Percentiles rank a stretch among this genome's conserved stretches.
Evolutionary conservation across 2,113 vertebrate genomes (phyloP).

Genomic region (Indicator indicator): DNA sequence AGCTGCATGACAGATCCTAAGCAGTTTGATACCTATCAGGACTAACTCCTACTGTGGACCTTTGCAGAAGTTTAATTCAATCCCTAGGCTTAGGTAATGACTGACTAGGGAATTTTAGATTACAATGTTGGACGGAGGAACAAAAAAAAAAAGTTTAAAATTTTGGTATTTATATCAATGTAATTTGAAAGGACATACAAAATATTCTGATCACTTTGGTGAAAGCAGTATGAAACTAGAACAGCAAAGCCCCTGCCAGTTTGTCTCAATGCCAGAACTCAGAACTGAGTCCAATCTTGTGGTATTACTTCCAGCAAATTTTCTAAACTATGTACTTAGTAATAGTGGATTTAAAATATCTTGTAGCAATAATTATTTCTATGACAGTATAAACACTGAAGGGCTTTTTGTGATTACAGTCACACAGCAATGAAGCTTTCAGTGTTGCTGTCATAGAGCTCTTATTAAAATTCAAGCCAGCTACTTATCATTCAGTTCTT

Average conservation of each 20-base stretch:
- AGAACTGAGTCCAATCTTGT: background rate
- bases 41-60: background rate
- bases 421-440: constrained; percentile 19
- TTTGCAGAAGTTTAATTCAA: background rate
- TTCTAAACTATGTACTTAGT: background rate
- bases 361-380: constrained; percentile 30
- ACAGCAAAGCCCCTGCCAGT: background rate
- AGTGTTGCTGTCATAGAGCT: background rate
- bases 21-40: background rate
- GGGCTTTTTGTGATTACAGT: background rate
- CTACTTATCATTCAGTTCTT: constrained; percentile 46
- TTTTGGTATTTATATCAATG: background rate
- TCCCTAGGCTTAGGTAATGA: background rate
- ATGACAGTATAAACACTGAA: background rate
- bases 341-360: background rate
- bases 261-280: background rate
- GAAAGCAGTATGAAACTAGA: background rate
- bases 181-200: background rate
- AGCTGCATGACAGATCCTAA: background rate
- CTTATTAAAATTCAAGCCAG: constrained; percentile 55
- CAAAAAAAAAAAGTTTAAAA: background rate
- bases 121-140: background rate
- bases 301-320: background rate
- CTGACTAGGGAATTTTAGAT: background rate
- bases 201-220: background rate